Evolutionary conservation across 2,113 vertebrate genomes (phyloP).

Genomic region (Theristicus caerulescens): DNA sequence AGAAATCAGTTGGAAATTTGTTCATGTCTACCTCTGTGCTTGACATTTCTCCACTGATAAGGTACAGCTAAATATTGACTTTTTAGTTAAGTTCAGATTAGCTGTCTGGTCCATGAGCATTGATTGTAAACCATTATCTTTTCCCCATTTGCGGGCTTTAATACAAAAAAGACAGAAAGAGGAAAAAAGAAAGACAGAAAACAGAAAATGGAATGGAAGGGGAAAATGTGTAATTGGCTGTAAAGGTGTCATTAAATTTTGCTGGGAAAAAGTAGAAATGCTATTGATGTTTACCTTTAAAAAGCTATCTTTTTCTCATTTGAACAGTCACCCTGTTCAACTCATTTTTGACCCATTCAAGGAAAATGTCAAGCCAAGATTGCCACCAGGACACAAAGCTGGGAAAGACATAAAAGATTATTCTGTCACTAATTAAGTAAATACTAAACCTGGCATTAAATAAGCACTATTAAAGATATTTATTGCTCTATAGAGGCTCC

Average conservation of each 20-base stretch:
- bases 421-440: neutral
- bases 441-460: neutral
- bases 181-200: neutral
- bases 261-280: neutral
- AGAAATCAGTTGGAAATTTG: conserved; percentile 70
- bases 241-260: conserved; percentile 18
- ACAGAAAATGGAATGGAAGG: neutral
- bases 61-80: conserved; percentile 73
- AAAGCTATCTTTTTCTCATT: neutral
- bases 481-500: neutral
- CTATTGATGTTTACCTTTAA: neutral
- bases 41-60: conserved; percentile 79
- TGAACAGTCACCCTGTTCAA: neutral
- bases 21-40: conserved; percentile 64
- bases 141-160: conserved; percentile 29
- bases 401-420: neutral
- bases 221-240: neutral
- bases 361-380: conserved; percentile 31
- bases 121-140: conserved; percentile 68
- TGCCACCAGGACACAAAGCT: neutral
- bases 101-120: conserved; percentile 46
- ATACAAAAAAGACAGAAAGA: neutral
- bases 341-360: neutral
- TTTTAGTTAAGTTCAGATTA: conserved; percentile 75
- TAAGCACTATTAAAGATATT: neutral